A percentile compares a stretch with the other conserved stretches of the same genome.
Conservation (phyloP, 1,140 invertebrate species). For the Bombus cullumanus region DNA sequence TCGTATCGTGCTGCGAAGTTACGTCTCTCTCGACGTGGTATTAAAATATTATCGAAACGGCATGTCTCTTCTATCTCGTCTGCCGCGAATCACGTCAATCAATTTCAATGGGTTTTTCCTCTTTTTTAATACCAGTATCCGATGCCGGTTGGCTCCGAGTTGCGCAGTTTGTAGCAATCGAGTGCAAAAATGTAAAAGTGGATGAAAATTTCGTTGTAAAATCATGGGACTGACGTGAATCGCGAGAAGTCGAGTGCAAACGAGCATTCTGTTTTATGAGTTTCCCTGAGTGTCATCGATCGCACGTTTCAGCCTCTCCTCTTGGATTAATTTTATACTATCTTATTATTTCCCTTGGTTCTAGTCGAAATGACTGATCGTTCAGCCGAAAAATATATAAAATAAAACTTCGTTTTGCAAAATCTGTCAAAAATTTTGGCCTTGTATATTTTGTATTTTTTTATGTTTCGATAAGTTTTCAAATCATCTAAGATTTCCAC, state of each 20-base stretch:
- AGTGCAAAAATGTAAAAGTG: not conserved
- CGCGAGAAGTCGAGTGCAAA: not conserved
- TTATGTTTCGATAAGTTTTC: not conserved
- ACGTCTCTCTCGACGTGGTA: not conserved
- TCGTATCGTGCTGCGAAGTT: not conserved
- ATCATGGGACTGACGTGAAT: not conserved
- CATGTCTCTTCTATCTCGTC: not conserved
- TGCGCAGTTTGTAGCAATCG: not conserved
- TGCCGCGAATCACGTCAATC: not conserved
- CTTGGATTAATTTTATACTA: not conserved
- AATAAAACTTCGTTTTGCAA: too few relatives aligned
- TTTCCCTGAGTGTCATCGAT: not conserved
- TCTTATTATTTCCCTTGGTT: not conserved
- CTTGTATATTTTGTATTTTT: too few relatives aligned
- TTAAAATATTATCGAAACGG: conserved; percentile 7
- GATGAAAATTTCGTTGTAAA: not conserved
- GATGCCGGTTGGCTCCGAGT: not conserved
- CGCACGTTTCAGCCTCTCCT: not conserved
- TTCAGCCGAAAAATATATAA: not conserved
- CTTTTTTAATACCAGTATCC: not conserved
- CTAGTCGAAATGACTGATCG: not conserved
- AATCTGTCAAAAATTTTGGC: too few relatives aligned
- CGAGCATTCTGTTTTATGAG: conserved; percentile 6
- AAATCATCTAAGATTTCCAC: not conserved
- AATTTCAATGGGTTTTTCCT: not conserved